Conservation (phyloP, 2,888 invertebrate species). For the Pollenia griseotomentosa region DNA sequence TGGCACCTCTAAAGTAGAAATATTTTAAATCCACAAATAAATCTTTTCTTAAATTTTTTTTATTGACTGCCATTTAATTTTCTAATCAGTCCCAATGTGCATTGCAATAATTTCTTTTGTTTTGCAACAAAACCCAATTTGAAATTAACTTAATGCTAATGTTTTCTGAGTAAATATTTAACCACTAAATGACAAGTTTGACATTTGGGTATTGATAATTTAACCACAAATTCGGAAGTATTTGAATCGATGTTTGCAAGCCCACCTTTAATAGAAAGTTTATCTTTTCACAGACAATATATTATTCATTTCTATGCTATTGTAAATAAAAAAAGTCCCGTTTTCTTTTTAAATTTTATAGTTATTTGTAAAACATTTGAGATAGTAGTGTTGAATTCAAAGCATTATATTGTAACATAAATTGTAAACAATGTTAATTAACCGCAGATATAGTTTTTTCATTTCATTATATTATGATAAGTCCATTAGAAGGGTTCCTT, state of each 20-base stretch:
- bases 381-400: conserved; percentile 29
- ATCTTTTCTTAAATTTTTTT: too few species aligned
- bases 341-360: conserved; percentile 1
- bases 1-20: too few species aligned
- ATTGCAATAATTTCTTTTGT: neutral
- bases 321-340: too few species aligned
- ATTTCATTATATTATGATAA: neutral
- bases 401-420: conserved; percentile 40
- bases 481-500: neutral
- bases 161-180: conserved; percentile 5
- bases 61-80: too few species aligned
- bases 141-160: conserved; percentile 4
- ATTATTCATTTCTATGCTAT: too few species aligned
- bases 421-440: conserved; percentile 39
- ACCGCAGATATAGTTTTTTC: conserved; percentile 32
- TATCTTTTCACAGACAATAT: neutral
- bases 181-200: conserved; percentile 57
- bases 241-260: neutral
- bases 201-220: conserved; percentile 23
- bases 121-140: neutral
- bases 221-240: conserved; percentile 17
- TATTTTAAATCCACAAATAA: too few species aligned
- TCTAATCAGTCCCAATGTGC: neutral
- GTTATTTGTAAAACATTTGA: neutral
- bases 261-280: conserved; percentile 16